phyloP scores from a whole-genome alignment of 2,888 invertebrate species.

The Andrena camellia region DNA sequence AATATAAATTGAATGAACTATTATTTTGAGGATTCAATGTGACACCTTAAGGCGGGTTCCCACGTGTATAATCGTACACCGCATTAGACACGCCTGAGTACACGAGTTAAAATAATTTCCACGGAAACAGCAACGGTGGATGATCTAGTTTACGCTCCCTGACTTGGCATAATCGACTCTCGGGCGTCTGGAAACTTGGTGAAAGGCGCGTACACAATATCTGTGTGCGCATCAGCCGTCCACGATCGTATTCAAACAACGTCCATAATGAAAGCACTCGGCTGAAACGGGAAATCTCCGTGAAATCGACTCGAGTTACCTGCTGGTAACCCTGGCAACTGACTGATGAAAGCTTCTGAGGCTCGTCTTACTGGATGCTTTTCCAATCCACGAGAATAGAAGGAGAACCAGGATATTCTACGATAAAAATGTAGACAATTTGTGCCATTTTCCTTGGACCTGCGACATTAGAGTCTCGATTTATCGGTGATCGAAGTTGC shows the following conservation, averaged over 20 bases:
- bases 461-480: too few relatives aligned
- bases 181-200: slow-evolving; percentile 29
- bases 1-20: too few relatives aligned
- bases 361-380: background rate
- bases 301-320: slow-evolving; percentile 55
- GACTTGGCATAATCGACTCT: slow-evolving; percentile 47
- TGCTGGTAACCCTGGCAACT: slow-evolving; percentile 50
- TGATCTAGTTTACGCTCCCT: slow-evolving; percentile 41
- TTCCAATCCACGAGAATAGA: background rate
- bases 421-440: background rate
- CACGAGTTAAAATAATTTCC: too few relatives aligned
- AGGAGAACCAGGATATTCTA: background rate
- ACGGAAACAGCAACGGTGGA: background rate
- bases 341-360: background rate
- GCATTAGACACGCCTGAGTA: too few relatives aligned
- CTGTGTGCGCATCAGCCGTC: slow-evolving; percentile 29
- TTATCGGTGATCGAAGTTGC: too few relatives aligned
- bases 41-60: too few relatives aligned
- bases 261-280: slow-evolving; percentile 54
- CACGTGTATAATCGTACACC: too few relatives aligned
- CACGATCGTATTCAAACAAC: slow-evolving; percentile 47
- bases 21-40: too few relatives aligned
- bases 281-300: slow-evolving; percentile 46
- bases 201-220: slow-evolving; percentile 5
- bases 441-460: too few relatives aligned